Evolutionary conservation across 1,140 invertebrate genomes (phyloP), one percentile per base, ranked within the genome.

Genomic region (Aleiodes sp.): DNA sequence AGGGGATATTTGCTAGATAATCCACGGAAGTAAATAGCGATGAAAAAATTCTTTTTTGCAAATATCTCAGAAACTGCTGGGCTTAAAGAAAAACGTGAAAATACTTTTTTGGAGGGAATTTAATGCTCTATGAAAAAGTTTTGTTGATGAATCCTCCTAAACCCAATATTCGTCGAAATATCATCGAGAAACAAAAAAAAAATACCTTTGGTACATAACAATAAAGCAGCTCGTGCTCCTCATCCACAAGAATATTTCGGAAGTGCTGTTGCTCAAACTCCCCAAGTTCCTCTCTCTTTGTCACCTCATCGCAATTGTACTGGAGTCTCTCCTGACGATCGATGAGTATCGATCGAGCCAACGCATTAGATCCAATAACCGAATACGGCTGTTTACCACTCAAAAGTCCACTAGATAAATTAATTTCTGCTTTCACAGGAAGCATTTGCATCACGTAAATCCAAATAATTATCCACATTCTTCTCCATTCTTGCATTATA

Each of bases 141-240:
- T n/a, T n/a, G n/a, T n/a, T n/a, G n/a, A n/a, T 35, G 10, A 35
- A 35, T 41, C 4, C 4, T 41, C 3, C n/a, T 41, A 10, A 6
- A 8, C n/a, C 6, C 19, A 9, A 52, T 52, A 24, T 14, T 19
- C 2, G 14, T 3, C 9, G 4, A 52, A 19, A 19, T 9, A 21
- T 52, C 2, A 24, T 57, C n/a, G 9, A 26, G n/a, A n/a, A n/a
- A n/a, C n/a, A n/a, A n/a, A n/a, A n/a, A n/a, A n/a, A 24, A n/a
- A 24, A 87, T 87, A 94, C 94, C 90, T 97, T 97, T 63, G 96
- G 95, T 59, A 97, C 94, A 84, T 96, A 96, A 81, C 96, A 97
- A 80, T 97, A 97, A 0, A 97, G 86, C 2, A 96, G 83, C 77
- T 93, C 92, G 76, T 95, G 92, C 59, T 90, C 88, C 75, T 93